Evolutionary conservation across 2,797 vertebrate genomes (phyloP), one percentile per base, ranked within the genome.

Genomic region (Cirrhinus mrigala): DNA sequence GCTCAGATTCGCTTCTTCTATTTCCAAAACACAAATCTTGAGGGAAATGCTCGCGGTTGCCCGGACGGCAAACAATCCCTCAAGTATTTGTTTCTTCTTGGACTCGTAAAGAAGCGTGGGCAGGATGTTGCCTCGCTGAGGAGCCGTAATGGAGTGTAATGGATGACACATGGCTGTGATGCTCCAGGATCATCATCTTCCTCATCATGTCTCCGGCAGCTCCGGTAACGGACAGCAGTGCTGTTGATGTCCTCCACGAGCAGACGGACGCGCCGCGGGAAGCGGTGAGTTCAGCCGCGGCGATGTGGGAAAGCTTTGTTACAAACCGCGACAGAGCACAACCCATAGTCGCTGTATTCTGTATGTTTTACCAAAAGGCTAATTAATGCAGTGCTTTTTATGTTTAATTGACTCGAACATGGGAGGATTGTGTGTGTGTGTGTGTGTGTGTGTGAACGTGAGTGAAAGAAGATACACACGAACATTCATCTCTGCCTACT

Each of bases 141-240:
- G 58, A 58, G 18, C 16, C 29, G 64, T 66, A 29, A 66, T 14
- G 56, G 20, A 60, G 40, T 46, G 9, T 27, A 8, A 20, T 81
- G 64, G 48, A 69, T 73, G 40, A 60, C 69, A 60, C 81, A 73
- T 82, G 54, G 77, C n/a, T 64, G 77, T 79, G 56, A 81, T 83
- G 70, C 29, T 75, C 37, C 70, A 18, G 46, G 2, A 52, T 16
- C 73, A 11, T 83, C 81, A 3, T 54, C 80, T 1, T 73, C 66
- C 27, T 46, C 81, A 75, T 52, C 82, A 83, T 83, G 82, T 83
- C 82, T 83, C 82, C 82, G 54, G 71, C 82, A 24, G 78, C 84
- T 62, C 83, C 54, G 40, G 81, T 83, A 20, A 75, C 80, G 22
- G 58, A 69, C 48, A 33, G 73, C 56, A 76, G 44, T 33, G 48